Evolutionary conservation across 1,140 invertebrate genomes (phyloP).

Genomic region (Pseudachorutes palmiensis): DNA sequence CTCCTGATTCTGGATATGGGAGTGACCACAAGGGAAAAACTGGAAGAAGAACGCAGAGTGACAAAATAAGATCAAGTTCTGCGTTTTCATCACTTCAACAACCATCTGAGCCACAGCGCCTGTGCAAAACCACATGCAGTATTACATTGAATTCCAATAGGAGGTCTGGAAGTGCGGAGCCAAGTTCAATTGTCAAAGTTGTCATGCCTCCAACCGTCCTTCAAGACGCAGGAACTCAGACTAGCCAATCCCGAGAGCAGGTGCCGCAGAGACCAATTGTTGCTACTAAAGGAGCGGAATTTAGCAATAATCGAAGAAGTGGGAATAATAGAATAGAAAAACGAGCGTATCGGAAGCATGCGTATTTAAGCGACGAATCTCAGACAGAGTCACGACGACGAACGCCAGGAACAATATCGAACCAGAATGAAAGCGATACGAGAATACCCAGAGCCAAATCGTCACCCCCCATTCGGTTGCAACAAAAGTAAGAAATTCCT

Average conservation of each 20-base stretch:
- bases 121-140: slow-evolving; percentile 59
- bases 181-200: neutral
- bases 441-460: slow-evolving; percentile 20
- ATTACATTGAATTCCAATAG: slow-evolving; percentile 46
- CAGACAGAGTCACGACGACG: too few relatives aligned
- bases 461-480: slow-evolving; percentile 24
- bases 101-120: slow-evolving; percentile 39
- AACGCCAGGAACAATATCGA: too few relatives aligned
- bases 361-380: too few relatives aligned
- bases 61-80: too few relatives aligned
- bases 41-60: neutral
- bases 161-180: neutral
- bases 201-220: neutral
- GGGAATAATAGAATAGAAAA: too few relatives aligned
- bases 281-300: too few relatives aligned
- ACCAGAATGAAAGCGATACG: neutral
- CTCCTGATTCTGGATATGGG: slow-evolving; percentile 47
- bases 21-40: slow-evolving; percentile 42
- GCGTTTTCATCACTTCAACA: too few relatives aligned
- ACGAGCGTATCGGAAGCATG: too few relatives aligned
- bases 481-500: slow-evolving; percentile 29
- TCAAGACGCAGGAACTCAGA: slow-evolving; percentile 24
- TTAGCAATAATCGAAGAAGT: too few relatives aligned
- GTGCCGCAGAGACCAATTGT: too few relatives aligned
- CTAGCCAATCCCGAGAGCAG: too few relatives aligned